Conservation (phyloP, 2,888 invertebrate species). For the Teleogryllus oceanicus region DNA sequence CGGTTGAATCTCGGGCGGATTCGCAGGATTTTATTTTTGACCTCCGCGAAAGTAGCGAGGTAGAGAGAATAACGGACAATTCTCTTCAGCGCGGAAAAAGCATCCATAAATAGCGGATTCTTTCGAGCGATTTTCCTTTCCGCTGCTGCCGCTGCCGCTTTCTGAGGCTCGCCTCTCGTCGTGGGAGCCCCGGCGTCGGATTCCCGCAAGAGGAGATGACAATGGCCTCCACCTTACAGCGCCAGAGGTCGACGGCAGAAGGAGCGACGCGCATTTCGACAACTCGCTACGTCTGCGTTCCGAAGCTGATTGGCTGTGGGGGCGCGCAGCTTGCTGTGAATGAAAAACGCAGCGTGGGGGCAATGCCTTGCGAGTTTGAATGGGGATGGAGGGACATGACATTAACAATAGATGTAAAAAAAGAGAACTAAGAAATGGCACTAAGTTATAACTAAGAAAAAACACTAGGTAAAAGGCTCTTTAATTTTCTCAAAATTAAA, state of each 20-base stretch:
- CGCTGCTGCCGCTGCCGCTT: neutral
- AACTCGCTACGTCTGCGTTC: too few relatives aligned
- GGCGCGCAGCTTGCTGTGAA: too few relatives aligned
- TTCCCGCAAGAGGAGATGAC: neutral
- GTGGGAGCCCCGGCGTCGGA: neutral
- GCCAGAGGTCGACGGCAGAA: neutral
- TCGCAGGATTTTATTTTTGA: neutral
- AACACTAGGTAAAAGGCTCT: too few relatives aligned
- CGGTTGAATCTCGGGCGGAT: neutral
- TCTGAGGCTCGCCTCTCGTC: neutral
- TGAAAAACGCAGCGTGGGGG: too few relatives aligned
- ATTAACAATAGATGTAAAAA: too few relatives aligned
- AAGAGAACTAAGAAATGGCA: too few relatives aligned
- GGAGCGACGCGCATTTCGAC: neutral
- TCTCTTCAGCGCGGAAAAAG: neutral
- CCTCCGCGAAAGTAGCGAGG: neutral
- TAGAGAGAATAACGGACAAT: neutral
- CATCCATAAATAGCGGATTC: constrained; percentile 18
- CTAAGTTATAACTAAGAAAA: too few relatives aligned
- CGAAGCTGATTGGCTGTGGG: too few relatives aligned
- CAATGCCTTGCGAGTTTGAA: too few relatives aligned
- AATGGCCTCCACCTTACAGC: neutral
- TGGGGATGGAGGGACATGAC: too few relatives aligned
- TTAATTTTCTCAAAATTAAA: too few relatives aligned
- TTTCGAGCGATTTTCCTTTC: constrained; percentile 18